Evolutionary conservation across 2,797 vertebrate species (phyloP).

Genomic region (Anisognathus igniventris): DNA sequence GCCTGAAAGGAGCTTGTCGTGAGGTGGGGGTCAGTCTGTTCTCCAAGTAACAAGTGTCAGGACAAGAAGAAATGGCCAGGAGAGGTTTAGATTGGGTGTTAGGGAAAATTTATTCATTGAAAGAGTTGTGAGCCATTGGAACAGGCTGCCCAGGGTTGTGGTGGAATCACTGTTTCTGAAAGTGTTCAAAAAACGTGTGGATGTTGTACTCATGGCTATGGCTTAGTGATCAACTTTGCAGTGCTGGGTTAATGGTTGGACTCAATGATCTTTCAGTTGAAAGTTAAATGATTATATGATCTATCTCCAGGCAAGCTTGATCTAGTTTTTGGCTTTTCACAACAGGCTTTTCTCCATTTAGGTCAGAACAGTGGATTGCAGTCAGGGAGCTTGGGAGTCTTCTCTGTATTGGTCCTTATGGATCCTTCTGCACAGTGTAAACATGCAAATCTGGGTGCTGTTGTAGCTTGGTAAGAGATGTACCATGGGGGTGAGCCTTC

Average conservation of each 20-base stretch:
- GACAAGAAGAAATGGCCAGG: not conserved
- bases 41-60: not conserved
- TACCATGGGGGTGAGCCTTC: not conserved
- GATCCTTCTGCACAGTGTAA: not conserved
- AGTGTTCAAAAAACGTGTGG: accelerated
- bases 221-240: not conserved
- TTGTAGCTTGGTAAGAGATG: not conserved
- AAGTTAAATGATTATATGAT: not conserved
- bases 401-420: not conserved
- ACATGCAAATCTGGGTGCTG: not conserved
- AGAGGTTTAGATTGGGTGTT: not conserved
- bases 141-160: not conserved
- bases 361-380: accelerated
- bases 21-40: not conserved
- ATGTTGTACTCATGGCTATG: not conserved
- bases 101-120: not conserved
- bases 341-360: accelerated
- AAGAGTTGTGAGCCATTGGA: not conserved
- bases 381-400: not conserved
- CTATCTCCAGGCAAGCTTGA: not conserved
- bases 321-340: not conserved
- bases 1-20: not conserved
- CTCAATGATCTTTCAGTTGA: not conserved
- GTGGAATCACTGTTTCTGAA: not conserved
- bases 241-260: not conserved